Evolutionary conservation across 2,888 invertebrate genomes (phyloP).

Genomic region (Resseliella maxima): DNA sequence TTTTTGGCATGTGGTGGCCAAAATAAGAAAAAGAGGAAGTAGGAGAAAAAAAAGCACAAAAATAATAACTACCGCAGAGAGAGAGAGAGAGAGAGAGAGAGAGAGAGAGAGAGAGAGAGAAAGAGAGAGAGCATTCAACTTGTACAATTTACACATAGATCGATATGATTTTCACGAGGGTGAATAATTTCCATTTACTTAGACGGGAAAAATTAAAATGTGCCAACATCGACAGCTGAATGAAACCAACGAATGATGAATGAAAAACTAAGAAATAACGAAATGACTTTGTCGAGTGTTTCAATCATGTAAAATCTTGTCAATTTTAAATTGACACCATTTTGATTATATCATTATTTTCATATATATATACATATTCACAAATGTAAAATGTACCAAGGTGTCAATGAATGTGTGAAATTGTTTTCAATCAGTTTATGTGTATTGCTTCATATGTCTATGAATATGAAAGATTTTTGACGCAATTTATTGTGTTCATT

Average conservation of each 20-base stretch:
- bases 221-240: conserved; percentile 1
- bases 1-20: neutral
- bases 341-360: neutral
- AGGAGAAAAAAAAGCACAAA: neutral
- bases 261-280: neutral
- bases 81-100: neutral
- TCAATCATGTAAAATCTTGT: neutral
- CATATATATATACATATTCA: neutral
- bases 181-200: conserved; percentile 13
- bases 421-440: neutral
- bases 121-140: too few species aligned
- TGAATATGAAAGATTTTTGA: neutral
- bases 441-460: neutral
- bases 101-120: too few species aligned
- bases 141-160: neutral
- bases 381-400: neutral
- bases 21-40: too few species aligned
- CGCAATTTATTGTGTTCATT: neutral
- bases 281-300: neutral
- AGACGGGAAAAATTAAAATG: neutral
- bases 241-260: neutral
- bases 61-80: neutral
- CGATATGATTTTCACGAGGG: neutral
- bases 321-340: neutral
- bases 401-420: neutral